Percentiles rank a stretch among this genome's conserved stretches.
phyloP scores from a whole-genome alignment of 2,113 vertebrate genomes.

The Anthoscopus minutus region DNA sequence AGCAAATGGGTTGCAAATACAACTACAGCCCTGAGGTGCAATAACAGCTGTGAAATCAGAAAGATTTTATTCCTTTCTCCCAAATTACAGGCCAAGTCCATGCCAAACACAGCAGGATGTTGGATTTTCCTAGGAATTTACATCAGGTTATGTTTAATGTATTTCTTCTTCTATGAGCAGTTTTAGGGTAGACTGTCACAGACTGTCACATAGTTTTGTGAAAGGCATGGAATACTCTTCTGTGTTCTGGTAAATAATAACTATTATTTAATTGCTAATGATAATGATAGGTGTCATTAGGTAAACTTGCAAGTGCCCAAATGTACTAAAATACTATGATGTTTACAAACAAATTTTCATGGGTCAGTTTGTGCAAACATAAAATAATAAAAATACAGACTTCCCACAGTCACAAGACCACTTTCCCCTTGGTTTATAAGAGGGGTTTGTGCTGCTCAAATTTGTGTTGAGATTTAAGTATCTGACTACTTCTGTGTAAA shows the following conservation, averaged over 20 bases:
- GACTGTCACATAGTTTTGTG: background rate
- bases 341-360: background rate
- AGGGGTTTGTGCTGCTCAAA: background rate
- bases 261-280: background rate
- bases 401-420: background rate
- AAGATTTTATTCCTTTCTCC: background rate
- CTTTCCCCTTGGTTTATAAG: background rate
- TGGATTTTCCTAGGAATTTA: conserved; percentile 20
- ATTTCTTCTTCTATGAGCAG: background rate
- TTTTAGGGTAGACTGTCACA: background rate
- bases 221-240: background rate
- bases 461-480: background rate
- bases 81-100: conserved; percentile 21
- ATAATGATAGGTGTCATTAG: background rate
- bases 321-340: background rate
- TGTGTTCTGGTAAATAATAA: background rate
- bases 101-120: conserved; percentile 1
- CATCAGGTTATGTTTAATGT: conserved; percentile 46
- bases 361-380: background rate
- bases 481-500: background rate
- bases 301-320: background rate
- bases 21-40: conserved; percentile 26
- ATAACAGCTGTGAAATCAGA: conserved; percentile 20
- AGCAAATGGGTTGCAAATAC: conserved; percentile 6
- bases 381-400: background rate